Evolutionary conservation across 2,797 vertebrate genomes (phyloP), one percentile per base, ranked within the genome.

Genomic region (Pseudochaenichthys georgianus): DNA sequence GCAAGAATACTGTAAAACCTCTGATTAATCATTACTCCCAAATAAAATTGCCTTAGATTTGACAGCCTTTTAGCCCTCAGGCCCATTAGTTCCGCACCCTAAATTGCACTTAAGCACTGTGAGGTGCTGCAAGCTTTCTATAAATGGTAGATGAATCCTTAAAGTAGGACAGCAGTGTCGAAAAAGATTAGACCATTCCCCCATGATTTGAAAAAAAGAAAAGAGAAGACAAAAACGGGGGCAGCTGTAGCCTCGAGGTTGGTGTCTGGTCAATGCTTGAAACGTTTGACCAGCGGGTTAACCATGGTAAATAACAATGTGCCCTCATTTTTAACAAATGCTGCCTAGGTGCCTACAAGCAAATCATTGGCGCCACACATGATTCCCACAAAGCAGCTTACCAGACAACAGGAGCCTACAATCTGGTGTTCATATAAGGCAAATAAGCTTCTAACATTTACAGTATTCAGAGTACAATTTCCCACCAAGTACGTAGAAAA

Each of bases 81-180:
- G 51, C 65, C 48, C 47, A 55, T 66, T 62, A 45, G 19, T 28
- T 66, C 59, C 58, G 51, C 68, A 64, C 42, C 46, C 67, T 48
- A 50, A 74, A 38, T 78, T 50, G 43, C 64, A 78, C 67, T 57
- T 67, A 47, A 75, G 64, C 54, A 59, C 53, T 12, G 12, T 11
- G 58, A 64, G 77, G 77, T 70, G 75, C 74, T 71, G 43, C 19
- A 50, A 67, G 34, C 65, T 28, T 64, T 69, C 70, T 77, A 81
- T 72, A 81, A 86, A 88, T 73, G 69, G 76, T 70, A 67, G 41
- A 68, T 72, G 68, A 79, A 79, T 42, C 55, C 61, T 69, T 21
- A 21, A 91, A 90, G 87, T 91, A 89, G 90, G 87, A 88, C 88
- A 87, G 73, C 34, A 15, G 52, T 83, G 82, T 93, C 90, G 83